These are phyloP conservation scores for Gasterosteus aculeatus DNA, from an alignment of 2,113 vertebrate species.

Conservation along the genomic window DNA sequence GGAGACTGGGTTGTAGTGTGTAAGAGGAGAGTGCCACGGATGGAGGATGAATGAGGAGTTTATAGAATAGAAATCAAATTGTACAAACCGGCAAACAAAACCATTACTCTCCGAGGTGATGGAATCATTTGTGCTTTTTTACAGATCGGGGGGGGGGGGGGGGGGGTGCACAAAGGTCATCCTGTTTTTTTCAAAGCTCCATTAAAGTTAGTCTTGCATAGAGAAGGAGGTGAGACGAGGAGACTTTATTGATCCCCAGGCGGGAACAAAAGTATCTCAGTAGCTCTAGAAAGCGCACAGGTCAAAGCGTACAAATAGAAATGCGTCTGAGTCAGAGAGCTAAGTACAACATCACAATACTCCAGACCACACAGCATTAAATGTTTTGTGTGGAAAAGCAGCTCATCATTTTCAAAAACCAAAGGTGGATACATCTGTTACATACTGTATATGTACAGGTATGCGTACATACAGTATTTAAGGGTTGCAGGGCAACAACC, in stretches of 20 bases:
- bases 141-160: background rate
- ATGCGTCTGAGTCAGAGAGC: background rate
- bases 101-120: conserved; percentile 3
- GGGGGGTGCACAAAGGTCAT: conserved; percentile 3
- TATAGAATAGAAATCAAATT: conserved; percentile 26
- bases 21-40: conserved; percentile 58
- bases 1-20: conserved; percentile 85
- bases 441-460: too few relatives aligned
- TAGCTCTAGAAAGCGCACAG: background rate
- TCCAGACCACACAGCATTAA: background rate
- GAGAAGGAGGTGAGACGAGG: conserved; percentile 25
- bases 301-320: background rate
- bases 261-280: conserved; percentile 8
- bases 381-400: background rate
- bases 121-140: background rate
- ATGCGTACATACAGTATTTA: too few relatives aligned
- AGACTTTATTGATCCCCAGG: conserved; percentile 7
- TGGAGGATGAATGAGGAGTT: conserved; percentile 49
- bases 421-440: too few relatives aligned
- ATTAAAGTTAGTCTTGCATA: conserved; percentile 18
- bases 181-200: conserved; percentile 1
- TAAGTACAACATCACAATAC: background rate
- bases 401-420: background rate
- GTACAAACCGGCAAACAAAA: conserved; percentile 5
- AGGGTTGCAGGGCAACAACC: too few relatives aligned